Evolutionary conservation across 2,888 invertebrate genomes (phyloP).

Genomic region (Electrophaes corylata): DNA sequence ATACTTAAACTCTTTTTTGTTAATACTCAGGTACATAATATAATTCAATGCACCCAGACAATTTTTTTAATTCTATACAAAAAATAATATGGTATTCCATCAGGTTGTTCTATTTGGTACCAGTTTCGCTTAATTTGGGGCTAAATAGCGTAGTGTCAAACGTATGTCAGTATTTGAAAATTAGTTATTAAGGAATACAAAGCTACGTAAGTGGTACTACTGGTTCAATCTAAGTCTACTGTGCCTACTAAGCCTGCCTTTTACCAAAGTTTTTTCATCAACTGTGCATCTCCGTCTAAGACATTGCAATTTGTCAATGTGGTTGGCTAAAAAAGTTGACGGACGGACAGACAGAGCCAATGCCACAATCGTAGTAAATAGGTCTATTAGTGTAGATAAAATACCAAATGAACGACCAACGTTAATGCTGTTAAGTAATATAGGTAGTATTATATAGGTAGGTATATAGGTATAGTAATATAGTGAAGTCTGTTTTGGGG

Average conservation of each 20-base stretch:
- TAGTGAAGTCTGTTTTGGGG: not conserved
- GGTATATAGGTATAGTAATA: no score
- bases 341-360: conserved; percentile 13
- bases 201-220: conserved; percentile 1
- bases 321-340: conserved; percentile 35
- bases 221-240: not conserved
- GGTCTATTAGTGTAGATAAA: conserved; percentile 24
- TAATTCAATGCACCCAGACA: no score
- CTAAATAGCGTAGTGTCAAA: no score
- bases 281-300: conserved; percentile 18
- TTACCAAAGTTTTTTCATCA: conserved; percentile 17
- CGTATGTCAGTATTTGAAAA: no score
- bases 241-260: not conserved
- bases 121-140: no score
- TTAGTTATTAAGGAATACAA: no score
- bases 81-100: no score
- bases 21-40: no score
- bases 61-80: no score
- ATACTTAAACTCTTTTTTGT: no score
- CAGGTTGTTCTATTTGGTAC: no score
- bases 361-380: conserved; percentile 22
- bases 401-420: conserved; percentile 17
- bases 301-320: conserved; percentile 39
- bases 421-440: conserved; percentile 2
- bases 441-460: no score